phyloP scores from a whole-genome alignment of 2,888 invertebrate species.

The Dendrolimus houi region DNA sequence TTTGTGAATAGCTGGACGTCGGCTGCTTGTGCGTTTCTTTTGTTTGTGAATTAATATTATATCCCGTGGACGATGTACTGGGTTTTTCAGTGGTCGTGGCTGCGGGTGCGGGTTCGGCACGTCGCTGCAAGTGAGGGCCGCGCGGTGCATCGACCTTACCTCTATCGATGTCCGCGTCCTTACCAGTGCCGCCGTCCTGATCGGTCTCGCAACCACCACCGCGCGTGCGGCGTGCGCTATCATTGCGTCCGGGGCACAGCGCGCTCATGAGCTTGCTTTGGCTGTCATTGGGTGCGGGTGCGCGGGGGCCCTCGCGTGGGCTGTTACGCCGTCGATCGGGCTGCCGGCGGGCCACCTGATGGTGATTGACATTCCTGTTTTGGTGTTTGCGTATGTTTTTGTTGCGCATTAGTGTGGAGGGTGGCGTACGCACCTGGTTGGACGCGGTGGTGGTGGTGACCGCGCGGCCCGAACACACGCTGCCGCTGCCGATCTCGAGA shows the following conservation, averaged over 20 bases:
- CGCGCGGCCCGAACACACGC: slow-evolving; percentile 69
- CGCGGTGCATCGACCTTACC: slow-evolving; percentile 19
- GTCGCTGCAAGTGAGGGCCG: slow-evolving; percentile 18
- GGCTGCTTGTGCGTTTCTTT: not conserved
- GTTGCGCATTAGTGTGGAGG: slow-evolving; percentile 10
- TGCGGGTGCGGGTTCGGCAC: slow-evolving; percentile 1
- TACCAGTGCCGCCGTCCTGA: too few relatives aligned
- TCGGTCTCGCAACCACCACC: slow-evolving; percentile 20
- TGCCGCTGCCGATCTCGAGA: slow-evolving; percentile 70
- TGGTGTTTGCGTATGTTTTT: slow-evolving; percentile 7
- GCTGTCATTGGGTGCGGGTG: not conserved
- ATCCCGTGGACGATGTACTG: too few relatives aligned
- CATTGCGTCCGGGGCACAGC: slow-evolving; percentile 13
- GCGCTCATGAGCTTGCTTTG: slow-evolving; percentile 28
- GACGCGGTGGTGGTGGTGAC: slow-evolving; percentile 71
- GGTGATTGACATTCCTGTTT: slow-evolving; percentile 7
- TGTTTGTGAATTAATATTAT: too few relatives aligned
- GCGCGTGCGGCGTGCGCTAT: slow-evolving; percentile 8
- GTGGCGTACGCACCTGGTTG: slow-evolving; percentile 65
- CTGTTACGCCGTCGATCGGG: slow-evolving; percentile 14
- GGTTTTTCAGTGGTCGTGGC: not conserved
- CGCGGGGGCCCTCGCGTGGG: slow-evolving; percentile 9
- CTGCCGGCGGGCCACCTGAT: slow-evolving; percentile 25
- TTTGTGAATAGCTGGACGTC: not conserved
- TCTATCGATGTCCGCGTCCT: too few relatives aligned